Evolutionary conservation across 2,888 invertebrate genomes (phyloP).

Genomic region (Acanthosoma haemorrhoidale): DNA sequence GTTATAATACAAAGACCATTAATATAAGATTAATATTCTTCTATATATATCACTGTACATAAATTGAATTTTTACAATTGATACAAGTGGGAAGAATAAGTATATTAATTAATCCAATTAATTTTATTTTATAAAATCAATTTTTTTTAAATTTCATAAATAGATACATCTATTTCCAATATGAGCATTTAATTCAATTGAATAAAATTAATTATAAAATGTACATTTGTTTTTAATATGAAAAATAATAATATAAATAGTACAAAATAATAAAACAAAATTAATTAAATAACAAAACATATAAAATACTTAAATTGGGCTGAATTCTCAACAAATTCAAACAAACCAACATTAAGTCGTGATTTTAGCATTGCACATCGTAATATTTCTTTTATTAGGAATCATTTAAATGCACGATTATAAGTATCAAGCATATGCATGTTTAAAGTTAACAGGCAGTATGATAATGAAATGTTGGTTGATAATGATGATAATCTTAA

Average conservation of each 20-base stretch:
- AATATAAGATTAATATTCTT: constrained; percentile 16
- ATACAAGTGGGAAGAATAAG: neutral
- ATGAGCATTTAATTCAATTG: constrained; percentile 9
- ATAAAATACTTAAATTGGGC: constrained; percentile 9
- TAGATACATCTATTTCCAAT: neutral
- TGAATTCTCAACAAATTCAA: neutral
- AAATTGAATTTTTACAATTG: constrained; percentile 23
- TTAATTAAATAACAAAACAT: constrained; percentile 9
- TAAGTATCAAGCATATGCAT: neutral
- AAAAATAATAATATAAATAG: constrained; percentile 15
- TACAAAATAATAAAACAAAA: constrained; percentile 13
- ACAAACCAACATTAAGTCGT: constrained; percentile 3
- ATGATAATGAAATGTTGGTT: neutral
- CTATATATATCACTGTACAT: constrained; percentile 22
- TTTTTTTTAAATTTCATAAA: neutral
- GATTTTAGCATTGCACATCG: constrained; percentile 14
- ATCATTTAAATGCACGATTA: constrained; percentile 20
- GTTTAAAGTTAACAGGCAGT: neutral
- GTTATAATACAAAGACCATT: constrained; percentile 22
- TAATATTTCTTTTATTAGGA: neutral
- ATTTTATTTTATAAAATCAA: neutral
- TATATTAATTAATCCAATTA: constrained; percentile 3
- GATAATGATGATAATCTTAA: neutral
- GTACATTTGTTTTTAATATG: neutral
- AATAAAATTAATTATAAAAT: constrained; percentile 15